phyloP scores from a whole-genome alignment of 1,140 invertebrate species.

The Drosophila lacteicornis region DNA sequence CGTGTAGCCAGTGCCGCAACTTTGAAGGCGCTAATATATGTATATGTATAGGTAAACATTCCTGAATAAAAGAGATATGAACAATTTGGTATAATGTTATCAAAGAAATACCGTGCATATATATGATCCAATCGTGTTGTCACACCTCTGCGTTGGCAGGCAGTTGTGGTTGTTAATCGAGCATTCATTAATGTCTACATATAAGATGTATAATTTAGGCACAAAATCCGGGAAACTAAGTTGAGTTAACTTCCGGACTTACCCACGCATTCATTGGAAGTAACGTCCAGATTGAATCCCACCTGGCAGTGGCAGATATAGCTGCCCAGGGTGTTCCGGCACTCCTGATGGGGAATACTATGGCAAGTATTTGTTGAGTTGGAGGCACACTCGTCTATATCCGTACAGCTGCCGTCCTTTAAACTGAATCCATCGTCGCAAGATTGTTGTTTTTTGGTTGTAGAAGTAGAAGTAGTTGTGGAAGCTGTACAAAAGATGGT shows the following conservation, averaged over 20 bases:
- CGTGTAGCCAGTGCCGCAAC: conserved; percentile 98
- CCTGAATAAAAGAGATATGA: conserved; percentile 12
- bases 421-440: conserved; percentile 66
- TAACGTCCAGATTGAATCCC: conserved; percentile 89
- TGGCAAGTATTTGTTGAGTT: conserved; percentile 86
- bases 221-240: not conserved
- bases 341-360: conserved; percentile 89
- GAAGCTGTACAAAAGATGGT: not conserved
- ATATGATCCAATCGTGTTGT: conserved; percentile 95
- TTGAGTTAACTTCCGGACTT: conserved; percentile 51
- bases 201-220: conserved; percentile 11
- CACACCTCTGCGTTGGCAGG: conserved; percentile 91
- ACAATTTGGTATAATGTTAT: not conserved
- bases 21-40: conserved; percentile 86
- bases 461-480: not conserved
- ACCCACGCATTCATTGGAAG: conserved; percentile 90
- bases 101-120: conserved; percentile 88
- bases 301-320: conserved; percentile 92
- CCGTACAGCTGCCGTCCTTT: conserved; percentile 82
- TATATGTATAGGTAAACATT: conserved; percentile 6
- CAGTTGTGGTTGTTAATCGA: conserved; percentile 87
- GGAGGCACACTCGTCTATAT: conserved; percentile 91
- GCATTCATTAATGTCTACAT: conserved; percentile 88
- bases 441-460: conserved; percentile 8
- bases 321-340: conserved; percentile 91